These are phyloP conservation scores for Tenualosa thibaudeaui DNA, from an alignment of 2,797 vertebrate genomes.

Conservation along the genomic window DNA sequence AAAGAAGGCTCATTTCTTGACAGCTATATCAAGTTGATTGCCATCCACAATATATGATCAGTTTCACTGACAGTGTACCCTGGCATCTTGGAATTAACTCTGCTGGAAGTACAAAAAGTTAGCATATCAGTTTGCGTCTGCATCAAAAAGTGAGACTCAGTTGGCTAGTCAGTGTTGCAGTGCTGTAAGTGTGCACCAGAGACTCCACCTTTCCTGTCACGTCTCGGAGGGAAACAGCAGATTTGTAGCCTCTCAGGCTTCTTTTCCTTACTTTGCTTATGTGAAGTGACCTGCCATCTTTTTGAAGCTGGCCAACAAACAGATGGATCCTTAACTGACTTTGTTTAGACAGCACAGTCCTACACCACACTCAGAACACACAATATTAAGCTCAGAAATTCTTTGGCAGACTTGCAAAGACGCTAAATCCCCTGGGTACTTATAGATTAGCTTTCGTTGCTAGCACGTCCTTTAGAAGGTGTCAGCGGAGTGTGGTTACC, in stretches of 20 bases:
- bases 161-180: neutral
- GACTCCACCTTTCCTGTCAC: neutral
- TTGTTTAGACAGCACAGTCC: neutral
- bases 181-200: neutral
- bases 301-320: neutral
- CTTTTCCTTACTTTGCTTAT: neutral
- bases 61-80: neutral
- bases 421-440: neutral
- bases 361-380: neutral
- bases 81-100: neutral
- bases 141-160: neutral
- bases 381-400: neutral
- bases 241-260: neutral
- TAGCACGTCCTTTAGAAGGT: neutral
- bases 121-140: neutral
- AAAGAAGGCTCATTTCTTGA: neutral
- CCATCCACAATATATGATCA: neutral
- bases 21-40: neutral
- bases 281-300: neutral
- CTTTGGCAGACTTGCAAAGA: neutral
- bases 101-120: neutral
- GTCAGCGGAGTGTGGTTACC: neutral
- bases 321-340: neutral
- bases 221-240: neutral
- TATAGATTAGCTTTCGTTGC: neutral